Evolutionary conservation across 2,888 invertebrate genomes (phyloP), one percentile per base, ranked within the genome.

Genomic region (Pollenia amentaria): DNA sequence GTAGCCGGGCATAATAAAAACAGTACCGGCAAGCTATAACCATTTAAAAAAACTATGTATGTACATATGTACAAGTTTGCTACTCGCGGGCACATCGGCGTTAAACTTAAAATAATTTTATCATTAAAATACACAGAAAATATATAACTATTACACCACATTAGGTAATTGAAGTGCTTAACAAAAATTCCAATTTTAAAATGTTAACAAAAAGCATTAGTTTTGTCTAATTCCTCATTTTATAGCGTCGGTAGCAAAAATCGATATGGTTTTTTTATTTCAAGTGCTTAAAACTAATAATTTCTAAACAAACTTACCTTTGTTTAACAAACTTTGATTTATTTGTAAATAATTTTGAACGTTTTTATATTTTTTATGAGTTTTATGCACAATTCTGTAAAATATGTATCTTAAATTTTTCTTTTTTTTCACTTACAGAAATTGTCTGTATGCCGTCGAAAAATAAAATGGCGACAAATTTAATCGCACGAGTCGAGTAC

Each of bases 391-490:
- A 44, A 72, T 29, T 29, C 4, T 29, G 3, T 64, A 64, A 38
- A 76, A 82, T 38, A 21, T 46, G 51, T 14, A 51, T 21, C 3
- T 11, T 21, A 29, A 60, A 18, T 29, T 81, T 57, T 38, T 10
- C 9, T 70, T 42, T n/a, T 40, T 42, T 40, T 53, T 14, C 18
- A 62, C 42, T 8, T 9, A 14, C 3, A 1, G 51, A 9, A 77
- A 64, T 65, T 55, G 16, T 72, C 72, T 72, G 57, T 60, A 65
- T 78, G 29, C 65, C 9, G 42, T 51, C 10, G 21, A 11, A 60
- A 55, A 29, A 72, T 62, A 83, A 78, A 84, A 84, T 78, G 84
- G 78, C 78, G 78, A 72, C 40, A 42, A 60, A 14, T 48, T 11
- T 18, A 44, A 62, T 55, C 44, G 42, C 44, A 42, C 44, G 62